Percentiles rank a stretch among this genome's conserved stretches.
Conservation (phyloP, 2,113 vertebrate species). For the Meleagris gallopavo region DNA sequence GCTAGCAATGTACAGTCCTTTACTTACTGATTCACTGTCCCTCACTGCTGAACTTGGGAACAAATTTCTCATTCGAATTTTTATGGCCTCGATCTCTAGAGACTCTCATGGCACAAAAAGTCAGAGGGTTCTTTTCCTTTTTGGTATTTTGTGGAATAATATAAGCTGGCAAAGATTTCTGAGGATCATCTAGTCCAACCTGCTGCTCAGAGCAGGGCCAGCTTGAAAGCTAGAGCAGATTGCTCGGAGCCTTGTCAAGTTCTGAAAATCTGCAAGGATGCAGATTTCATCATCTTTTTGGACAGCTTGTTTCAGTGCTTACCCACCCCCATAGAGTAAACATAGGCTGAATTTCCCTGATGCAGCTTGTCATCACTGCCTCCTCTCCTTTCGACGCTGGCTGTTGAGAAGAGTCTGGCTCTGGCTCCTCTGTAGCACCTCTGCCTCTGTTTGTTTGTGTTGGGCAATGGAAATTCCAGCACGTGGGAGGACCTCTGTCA, state of each 20-base stretch:
- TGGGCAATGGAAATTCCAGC: neutral
- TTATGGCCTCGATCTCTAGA: neutral
- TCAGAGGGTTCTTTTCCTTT: neutral
- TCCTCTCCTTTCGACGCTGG: neutral
- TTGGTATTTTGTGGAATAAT: neutral
- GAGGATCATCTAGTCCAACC: neutral
- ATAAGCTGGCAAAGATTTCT: neutral
- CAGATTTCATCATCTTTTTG: neutral
- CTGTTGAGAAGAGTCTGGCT: neutral
- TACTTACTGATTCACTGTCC: neutral
- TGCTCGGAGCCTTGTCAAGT: neutral
- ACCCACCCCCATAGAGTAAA: neutral
- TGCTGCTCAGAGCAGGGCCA: neutral
- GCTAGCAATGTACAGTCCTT: neutral
- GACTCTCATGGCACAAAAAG: neutral
- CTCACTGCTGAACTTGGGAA: neutral
- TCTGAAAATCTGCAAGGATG: neutral
- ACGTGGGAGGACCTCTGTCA: neutral
- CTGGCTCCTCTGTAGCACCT: neutral
- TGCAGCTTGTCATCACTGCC: neutral
- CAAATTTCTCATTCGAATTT: neutral
- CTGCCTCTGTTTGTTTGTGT: neutral
- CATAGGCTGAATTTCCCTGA: neutral
- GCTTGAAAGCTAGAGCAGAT: neutral
- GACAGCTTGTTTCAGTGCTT: neutral